phyloP scores from a whole-genome alignment of 1,140 invertebrate genomes.

The Drosophila pectinifera region DNA sequence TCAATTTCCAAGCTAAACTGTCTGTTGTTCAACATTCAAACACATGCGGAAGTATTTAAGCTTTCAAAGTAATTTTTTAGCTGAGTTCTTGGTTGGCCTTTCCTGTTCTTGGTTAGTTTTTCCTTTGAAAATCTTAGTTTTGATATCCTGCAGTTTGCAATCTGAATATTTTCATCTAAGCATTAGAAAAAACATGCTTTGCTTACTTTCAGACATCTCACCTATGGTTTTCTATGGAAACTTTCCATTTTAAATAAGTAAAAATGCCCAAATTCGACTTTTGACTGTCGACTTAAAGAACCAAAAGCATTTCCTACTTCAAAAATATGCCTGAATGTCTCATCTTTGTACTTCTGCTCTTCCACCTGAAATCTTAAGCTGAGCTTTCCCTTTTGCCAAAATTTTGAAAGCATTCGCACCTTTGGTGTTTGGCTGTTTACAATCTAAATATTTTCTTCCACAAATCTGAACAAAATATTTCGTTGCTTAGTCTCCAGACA shows the following conservation, averaged over 20 bases:
- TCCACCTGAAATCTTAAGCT: background rate
- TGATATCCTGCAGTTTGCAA: background rate
- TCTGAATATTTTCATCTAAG: background rate
- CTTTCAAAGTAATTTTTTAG: background rate
- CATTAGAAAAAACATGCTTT: background rate
- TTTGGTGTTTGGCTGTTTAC: background rate
- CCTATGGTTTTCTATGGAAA: background rate
- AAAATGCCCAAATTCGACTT: background rate
- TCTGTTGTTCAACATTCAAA: background rate
- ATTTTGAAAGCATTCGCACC: background rate
- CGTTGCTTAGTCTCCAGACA: background rate
- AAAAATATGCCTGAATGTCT: background rate
- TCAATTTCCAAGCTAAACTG: background rate
- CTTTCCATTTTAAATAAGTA: background rate
- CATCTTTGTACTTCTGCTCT: background rate
- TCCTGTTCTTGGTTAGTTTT: too few relatives aligned
- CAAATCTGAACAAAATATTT: background rate
- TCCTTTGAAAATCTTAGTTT: background rate
- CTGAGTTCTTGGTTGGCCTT: background rate
- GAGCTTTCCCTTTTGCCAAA: background rate
- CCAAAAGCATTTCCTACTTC: background rate
- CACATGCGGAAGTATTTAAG: background rate
- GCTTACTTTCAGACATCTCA: background rate
- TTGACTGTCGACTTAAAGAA: background rate
- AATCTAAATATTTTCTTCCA: background rate